Evolutionary conservation across 2,797 vertebrate genomes (phyloP), one percentile per base, ranked within the genome.

Genomic region (Coendou prehensilis): DNA sequence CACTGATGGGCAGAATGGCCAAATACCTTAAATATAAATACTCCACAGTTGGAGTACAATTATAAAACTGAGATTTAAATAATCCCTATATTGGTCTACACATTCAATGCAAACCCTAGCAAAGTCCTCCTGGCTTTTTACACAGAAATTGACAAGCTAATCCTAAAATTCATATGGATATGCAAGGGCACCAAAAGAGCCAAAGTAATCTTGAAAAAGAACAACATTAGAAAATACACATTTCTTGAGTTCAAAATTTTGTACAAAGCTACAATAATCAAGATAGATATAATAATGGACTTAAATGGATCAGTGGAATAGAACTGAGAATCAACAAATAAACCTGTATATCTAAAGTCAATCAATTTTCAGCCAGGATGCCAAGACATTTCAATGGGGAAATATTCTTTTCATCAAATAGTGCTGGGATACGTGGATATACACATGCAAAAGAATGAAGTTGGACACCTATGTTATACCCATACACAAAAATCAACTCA

Each of bases 121-220:
- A 94, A 81, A 94, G 93, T 80, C 18, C 69, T 54, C 82, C 41
- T 89, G 57, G 20, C 5, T 37, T 95, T 93, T 83, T 81, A 87
- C 81, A 91, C 45, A 69, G 61, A 91, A 86, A 93, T 45, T 79
- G 30, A 63, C 18, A 93, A 85, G 54, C n/a, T 94, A 83, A 89
- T 87, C 54, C 28, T 94, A 94, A 83, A 96, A 93, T 94, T 90
- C 75, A 91, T 86, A 81, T n/a, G 75, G 67, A 93, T 86, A 89
- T 9, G 1, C n/a, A 56, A 96, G 57, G 33, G 41, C 41, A 37
- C 37, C 13, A 73, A 80, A 91, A 95, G 26, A 87, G 33, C 28
- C 26, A 88, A 89, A 69, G 67, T 6, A 82, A 94, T 95, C 26
- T 93, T 78, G 37, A 52, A 86, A 80, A 91, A 75, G 14, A 87